Conservation (phyloP, 2,888 invertebrate species). For the Pyrochroa serraticornis region DNA sequence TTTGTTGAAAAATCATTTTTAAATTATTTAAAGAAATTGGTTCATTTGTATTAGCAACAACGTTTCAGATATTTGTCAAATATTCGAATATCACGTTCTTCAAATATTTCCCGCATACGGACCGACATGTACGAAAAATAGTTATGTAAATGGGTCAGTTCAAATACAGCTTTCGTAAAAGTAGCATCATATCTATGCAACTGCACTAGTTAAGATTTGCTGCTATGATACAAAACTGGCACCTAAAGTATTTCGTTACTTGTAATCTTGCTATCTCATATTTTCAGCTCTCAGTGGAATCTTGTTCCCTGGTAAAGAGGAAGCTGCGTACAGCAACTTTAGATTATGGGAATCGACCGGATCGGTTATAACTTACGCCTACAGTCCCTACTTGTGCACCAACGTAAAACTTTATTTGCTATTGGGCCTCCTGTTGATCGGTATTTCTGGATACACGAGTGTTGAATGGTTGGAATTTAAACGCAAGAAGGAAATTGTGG, state of each 20-base stretch:
- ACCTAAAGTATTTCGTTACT: neutral
- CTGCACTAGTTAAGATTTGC: neutral
- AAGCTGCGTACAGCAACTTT: conserved; percentile 92
- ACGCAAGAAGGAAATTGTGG: conserved; percentile 51
- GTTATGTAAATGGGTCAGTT: no score
- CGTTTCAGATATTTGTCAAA: no score
- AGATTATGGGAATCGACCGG: conserved; percentile 91
- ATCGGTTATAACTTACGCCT: conserved; percentile 83
- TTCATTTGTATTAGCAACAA: no score
- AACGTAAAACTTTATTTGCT: conserved; percentile 73
- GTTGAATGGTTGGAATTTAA: conserved; percentile 67
- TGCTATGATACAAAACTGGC: neutral
- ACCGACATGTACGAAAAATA: no score
- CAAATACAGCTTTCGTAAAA: no score
- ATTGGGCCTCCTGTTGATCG: conserved; percentile 70
- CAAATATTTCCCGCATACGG: no score
- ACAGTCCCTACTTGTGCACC: conserved; percentile 79
- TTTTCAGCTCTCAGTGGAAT: conserved; percentile 80
- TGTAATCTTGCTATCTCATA: conserved; percentile 5
- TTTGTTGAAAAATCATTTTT: no score
- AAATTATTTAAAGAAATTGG: no score
- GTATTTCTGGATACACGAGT: conserved; percentile 75
- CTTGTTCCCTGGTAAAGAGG: conserved; percentile 82
- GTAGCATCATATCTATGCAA: no score
- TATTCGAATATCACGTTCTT: no score